These are phyloP conservation scores for Adelosebastes latens DNA, from an alignment of 2,797 vertebrate genomes.

Conservation along the genomic window DNA sequence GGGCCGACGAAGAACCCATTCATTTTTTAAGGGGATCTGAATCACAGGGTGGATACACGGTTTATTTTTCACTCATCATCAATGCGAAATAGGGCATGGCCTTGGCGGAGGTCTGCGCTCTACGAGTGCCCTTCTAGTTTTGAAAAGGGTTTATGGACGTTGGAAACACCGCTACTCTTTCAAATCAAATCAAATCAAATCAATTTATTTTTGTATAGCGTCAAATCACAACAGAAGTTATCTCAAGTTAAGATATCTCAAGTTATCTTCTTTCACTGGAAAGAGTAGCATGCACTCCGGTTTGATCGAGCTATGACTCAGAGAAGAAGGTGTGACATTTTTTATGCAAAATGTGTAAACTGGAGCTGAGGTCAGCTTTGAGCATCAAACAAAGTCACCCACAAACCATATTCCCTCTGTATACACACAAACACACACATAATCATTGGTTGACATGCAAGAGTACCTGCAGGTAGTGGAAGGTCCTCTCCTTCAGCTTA, in stretches of 20 bases:
- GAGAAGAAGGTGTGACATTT: not conserved
- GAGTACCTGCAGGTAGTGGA: slow-evolving; percentile 93
- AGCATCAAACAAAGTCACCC: not conserved
- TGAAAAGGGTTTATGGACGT: not conserved
- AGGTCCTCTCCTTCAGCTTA: slow-evolving; percentile 92
- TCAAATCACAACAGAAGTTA: no score
- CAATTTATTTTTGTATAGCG: no score
- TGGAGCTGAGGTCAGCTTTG: not conserved
- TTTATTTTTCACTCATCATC: not conserved
- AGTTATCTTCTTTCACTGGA: not conserved
- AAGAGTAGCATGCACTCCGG: not conserved
- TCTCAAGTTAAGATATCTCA: no score
- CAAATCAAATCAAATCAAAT: no score
- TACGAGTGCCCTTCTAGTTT: not conserved
- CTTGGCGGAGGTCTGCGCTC: no score
- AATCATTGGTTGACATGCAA: not conserved
- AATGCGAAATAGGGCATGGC: not conserved
- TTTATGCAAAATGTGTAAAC: not conserved
- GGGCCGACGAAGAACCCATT: not conserved
- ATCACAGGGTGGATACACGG: not conserved
- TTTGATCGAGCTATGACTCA: not conserved
- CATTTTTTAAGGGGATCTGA: not conserved
- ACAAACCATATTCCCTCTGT: not conserved
- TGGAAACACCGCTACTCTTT: no score
- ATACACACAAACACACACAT: not conserved